These are phyloP conservation scores for Willowsia nigromaculata DNA, from an alignment of 2,888 invertebrate species.

Conservation along the genomic window DNA sequence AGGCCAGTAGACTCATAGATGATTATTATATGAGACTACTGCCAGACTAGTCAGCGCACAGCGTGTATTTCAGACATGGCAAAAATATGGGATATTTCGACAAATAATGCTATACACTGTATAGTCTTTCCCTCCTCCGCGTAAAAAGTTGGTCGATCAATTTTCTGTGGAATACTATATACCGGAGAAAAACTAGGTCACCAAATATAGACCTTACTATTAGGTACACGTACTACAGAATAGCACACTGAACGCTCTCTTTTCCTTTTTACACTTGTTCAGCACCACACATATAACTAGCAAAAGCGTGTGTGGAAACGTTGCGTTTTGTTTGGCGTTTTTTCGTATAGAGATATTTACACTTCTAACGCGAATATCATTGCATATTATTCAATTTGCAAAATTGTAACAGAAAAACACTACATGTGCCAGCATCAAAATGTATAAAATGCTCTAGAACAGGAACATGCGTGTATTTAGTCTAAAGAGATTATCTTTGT, in stretches of 20 bases:
- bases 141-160: constrained; percentile 66
- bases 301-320: background rate
- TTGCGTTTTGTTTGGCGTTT: background rate
- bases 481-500: too few relatives aligned
- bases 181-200: constrained; percentile 59
- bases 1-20: background rate
- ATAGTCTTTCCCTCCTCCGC: constrained; percentile 33
- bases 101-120: background rate
- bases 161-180: constrained; percentile 51
- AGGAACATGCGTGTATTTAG: too few relatives aligned
- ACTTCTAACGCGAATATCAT: background rate
- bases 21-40: background rate
- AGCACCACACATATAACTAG: background rate
- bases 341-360: background rate
- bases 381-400: too few relatives aligned
- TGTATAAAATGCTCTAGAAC: too few relatives aligned
- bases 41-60: background rate
- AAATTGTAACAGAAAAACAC: too few relatives aligned
- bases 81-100: background rate
- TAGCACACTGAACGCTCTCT: constrained; percentile 1
- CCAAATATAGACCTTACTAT: constrained; percentile 46
- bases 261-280: background rate
- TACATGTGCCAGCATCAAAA: too few relatives aligned
- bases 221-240: background rate
- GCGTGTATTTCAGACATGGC: background rate